Conservation (phyloP, 2,888 invertebrate genomes). For the Schizaphis graminum region DNA sequence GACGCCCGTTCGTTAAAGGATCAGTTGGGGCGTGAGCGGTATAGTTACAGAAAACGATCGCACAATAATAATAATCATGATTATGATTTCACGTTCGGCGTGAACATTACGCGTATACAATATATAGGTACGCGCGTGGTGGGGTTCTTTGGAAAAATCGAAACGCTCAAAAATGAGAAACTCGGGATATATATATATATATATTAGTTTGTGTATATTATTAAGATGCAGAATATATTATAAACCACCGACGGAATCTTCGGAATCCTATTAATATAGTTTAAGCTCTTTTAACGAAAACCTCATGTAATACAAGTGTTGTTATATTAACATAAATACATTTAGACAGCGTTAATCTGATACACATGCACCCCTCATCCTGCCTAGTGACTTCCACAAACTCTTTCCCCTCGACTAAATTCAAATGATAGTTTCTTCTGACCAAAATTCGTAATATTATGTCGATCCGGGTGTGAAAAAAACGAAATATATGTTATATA, state of each 20-base stretch:
- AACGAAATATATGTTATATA: background rate
- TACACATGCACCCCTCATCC: background rate
- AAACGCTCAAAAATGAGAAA: background rate
- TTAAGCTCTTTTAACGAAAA: constrained; percentile 53
- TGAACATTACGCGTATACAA: background rate
- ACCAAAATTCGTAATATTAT: background rate
- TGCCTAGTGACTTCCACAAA: background rate
- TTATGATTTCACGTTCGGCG: background rate
- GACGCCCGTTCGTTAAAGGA: background rate
- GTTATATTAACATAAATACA: constrained; percentile 48
- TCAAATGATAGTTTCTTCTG: background rate
- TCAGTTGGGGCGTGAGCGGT: background rate
- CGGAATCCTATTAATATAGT: constrained; percentile 46
- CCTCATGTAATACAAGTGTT: constrained; percentile 4
- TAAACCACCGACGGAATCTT: too few species aligned
- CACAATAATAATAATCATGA: background rate
- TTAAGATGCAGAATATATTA: background rate
- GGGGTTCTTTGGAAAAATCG: background rate
- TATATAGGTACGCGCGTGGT: background rate
- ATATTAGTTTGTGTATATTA: background rate
- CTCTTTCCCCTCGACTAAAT: background rate
- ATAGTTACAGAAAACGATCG: background rate
- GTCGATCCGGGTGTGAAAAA: background rate
- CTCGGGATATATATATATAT: background rate
- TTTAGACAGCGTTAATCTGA: constrained; percentile 7